phyloP scores from a whole-genome alignment of 1,140 invertebrate genomes.

The Acromyrmex charruanus region DNA sequence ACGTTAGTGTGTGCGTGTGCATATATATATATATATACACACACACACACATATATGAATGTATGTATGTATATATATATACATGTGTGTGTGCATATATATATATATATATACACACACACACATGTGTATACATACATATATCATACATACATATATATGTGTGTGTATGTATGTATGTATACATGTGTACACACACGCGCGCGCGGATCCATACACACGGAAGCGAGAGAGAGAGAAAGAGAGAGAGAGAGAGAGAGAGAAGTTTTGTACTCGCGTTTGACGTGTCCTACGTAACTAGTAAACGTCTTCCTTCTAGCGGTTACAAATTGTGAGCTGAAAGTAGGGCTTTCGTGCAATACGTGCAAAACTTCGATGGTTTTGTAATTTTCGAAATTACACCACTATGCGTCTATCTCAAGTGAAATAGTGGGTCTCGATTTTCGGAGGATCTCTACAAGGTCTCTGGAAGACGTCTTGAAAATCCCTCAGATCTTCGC shows the following conservation, averaged over 20 bases:
- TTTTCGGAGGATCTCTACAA: neutral
- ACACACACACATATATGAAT: no score
- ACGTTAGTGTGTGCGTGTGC: neutral
- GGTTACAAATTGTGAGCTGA: conserved; percentile 71
- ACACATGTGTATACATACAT: neutral
- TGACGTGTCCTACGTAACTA: conserved; percentile 80
- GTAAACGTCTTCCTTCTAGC: conserved; percentile 82
- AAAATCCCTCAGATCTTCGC: neutral
- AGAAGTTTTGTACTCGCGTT: conserved; percentile 79
- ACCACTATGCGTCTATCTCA: conserved; percentile 38
- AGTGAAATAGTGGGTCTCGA: conserved; percentile 18
- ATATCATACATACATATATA: conserved; percentile 50
- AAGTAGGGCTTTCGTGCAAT: conserved; percentile 78
- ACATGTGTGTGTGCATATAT: conserved; percentile 1
- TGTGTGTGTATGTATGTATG: no score
- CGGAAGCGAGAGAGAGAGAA: neutral
- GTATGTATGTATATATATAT: conserved; percentile 74
- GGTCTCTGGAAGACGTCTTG: neutral
- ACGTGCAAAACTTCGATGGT: conserved; percentile 77
- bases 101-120: conserved; percentile 62
- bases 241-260: neutral
- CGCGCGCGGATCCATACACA: conserved; percentile 41
- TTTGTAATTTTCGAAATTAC: conserved; percentile 75
- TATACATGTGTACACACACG: neutral
- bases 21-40: conserved; percentile 66